Evolutionary conservation across 92 coral and sea anemone genomes (phyloP).

Genomic region (Porites evermanni): DNA sequence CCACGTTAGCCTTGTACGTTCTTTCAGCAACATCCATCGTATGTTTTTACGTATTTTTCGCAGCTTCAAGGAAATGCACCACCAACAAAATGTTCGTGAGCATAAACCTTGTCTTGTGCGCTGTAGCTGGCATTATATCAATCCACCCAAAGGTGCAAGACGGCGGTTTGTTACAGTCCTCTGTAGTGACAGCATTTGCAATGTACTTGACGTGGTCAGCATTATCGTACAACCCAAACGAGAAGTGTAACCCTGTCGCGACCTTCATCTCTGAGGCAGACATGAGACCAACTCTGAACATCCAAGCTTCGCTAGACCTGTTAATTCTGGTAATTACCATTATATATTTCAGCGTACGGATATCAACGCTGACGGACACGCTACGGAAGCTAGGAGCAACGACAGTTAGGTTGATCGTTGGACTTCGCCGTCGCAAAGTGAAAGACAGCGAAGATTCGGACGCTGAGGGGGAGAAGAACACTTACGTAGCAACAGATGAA

Average conservation of each 20-base stretch:
- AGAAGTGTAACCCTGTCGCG: constrained; percentile 94
- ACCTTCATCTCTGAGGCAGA: constrained; percentile 91
- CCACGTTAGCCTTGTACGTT: constrained; percentile 71
- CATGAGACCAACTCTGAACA: constrained; percentile 91
- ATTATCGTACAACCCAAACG: constrained; percentile 94
- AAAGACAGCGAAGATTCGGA: constrained; percentile 38
- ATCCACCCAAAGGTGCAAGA: constrained; percentile 91
- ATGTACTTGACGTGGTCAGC: constrained; percentile 93
- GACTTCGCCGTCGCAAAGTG: constrained; percentile 49
- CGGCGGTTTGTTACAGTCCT: constrained; percentile 87
- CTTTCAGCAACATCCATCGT: constrained; percentile 74
- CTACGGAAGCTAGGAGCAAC: constrained; percentile 58
- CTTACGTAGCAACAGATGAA: not conserved
- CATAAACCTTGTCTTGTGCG: constrained; percentile 86
- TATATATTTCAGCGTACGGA: constrained; percentile 80
- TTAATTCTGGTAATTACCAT: constrained; percentile 65
- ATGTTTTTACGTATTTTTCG: constrained; percentile 83
- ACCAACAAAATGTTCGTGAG: constrained; percentile 90
- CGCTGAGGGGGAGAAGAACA: constrained; percentile 9
- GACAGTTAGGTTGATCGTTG: constrained; percentile 56
- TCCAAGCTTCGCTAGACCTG: constrained; percentile 91
- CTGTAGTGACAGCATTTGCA: constrained; percentile 75
- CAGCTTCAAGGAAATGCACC: constrained; percentile 67
- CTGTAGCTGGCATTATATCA: constrained; percentile 80
- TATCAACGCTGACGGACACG: constrained; percentile 64